Evolutionary conservation across 2,113 vertebrate genomes (phyloP).

Genomic region (Rhinoptilus africanus): DNA sequence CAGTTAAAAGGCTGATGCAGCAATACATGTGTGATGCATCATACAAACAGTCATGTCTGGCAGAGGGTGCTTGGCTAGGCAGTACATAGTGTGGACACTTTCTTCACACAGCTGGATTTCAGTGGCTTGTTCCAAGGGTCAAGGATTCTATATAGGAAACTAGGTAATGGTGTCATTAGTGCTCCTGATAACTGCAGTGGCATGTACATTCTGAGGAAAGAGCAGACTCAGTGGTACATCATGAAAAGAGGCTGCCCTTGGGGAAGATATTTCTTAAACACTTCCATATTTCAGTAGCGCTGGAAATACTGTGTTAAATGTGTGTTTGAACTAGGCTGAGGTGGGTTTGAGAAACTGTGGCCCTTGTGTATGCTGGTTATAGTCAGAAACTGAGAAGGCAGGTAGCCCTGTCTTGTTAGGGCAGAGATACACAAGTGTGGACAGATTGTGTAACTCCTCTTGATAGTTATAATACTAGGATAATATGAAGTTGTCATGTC

Average conservation of each 20-base stretch:
- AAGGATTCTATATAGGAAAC: not conserved
- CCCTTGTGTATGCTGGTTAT: not conserved
- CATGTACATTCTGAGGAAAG: not conserved
- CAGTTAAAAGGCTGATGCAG: not conserved
- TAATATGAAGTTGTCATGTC: not conserved
- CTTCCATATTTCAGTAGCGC: not conserved
- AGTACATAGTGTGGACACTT: not conserved
- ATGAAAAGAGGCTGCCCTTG: not conserved
- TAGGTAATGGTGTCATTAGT: not conserved
- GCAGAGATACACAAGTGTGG: not conserved
- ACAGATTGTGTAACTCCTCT: not conserved
- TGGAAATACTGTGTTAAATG: not conserved
- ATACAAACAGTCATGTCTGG: not conserved
- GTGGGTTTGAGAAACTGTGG: not conserved
- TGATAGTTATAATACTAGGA: not conserved
- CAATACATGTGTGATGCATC: not conserved
- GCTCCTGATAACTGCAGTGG: not conserved
- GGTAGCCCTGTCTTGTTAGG: not conserved
- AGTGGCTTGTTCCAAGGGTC: not conserved
- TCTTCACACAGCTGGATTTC: not conserved
- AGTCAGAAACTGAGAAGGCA: not conserved
- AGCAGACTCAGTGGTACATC: not conserved
- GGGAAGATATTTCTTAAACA: not conserved
- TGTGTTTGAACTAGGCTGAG: not conserved
- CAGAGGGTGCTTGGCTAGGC: not conserved